phyloP scores from a whole-genome alignment of 2,888 invertebrate species.

The Drosophila aldrichi region DNA sequence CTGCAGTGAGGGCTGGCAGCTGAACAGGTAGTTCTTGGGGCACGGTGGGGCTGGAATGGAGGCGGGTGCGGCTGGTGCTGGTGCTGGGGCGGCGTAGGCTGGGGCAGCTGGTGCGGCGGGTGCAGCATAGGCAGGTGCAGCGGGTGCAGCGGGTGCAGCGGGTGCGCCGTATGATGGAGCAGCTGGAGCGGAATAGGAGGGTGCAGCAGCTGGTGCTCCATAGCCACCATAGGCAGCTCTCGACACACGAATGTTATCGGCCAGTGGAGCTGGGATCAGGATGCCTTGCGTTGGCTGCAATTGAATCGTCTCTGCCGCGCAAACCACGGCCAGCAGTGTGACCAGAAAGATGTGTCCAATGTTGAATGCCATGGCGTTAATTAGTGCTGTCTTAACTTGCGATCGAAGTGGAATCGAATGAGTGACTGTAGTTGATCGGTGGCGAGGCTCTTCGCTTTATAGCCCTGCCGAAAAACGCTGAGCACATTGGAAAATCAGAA shows the following conservation, averaged over 20 bases:
- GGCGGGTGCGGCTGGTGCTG: constrained; percentile 31
- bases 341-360: constrained; percentile 55
- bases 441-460: constrained; percentile 58
- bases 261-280: constrained; percentile 81
- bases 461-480: constrained; percentile 54
- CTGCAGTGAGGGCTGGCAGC: constrained; percentile 79
- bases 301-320: constrained; percentile 71
- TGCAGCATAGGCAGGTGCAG: constrained; percentile 47
- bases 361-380: constrained; percentile 59
- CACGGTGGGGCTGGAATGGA: constrained; percentile 76
- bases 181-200: constrained; percentile 46
- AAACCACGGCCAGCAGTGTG: constrained; percentile 45
- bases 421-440: constrained; percentile 55
- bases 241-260: constrained; percentile 74
- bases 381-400: constrained; percentile 45
- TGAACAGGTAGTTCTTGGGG: constrained; percentile 81
- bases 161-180: constrained; percentile 44
- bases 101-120: constrained; percentile 52
- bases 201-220: constrained; percentile 46
- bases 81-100: constrained; percentile 38
- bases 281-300: constrained; percentile 81
- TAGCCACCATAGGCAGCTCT: constrained; percentile 68
- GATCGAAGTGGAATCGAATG: constrained; percentile 41
- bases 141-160: constrained; percentile 53
- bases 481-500: constrained; percentile 47